Evolutionary conservation across 2,113 vertebrate species (phyloP), one percentile per base, ranked within the genome.

Genomic region (Centrocercus urophasianus): DNA sequence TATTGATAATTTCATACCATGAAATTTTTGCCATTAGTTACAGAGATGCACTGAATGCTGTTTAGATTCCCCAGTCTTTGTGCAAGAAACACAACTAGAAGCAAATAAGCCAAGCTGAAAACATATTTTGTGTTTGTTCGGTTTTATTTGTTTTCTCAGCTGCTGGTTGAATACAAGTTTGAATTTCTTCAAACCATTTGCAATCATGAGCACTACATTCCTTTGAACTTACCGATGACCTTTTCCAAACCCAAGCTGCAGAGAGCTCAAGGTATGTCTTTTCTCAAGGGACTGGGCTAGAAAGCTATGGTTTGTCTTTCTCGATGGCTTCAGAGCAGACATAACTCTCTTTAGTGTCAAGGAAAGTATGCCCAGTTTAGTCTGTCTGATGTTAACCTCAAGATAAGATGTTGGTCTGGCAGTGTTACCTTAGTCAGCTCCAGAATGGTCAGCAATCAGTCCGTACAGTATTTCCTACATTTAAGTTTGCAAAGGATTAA

Each of bases 161-260:
- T 98, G 67, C 97, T 99, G 95, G 98, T 98, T 52, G 99, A 99
- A 95, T 99, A 99, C 98, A 99, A 99, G 88, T 99, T 99, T 97
- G 99, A 99, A 77, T 99, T 99, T 95, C 98, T 99, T 80, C 99
- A 99, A 98, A 98, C 98, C 1, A 71, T 99, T 86, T 99, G 98
- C 72, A 99, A 98, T 94, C 99, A 99, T 1, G 99, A 99, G 90
- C 99, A 99, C 97, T 99, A 99, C 97, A 99, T 99, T 93, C 99
- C 99, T 57, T 97, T 99, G 27, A 99, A 99, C 93, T 97, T 99
- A 95, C 99, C 99, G 67, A 99, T 99, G 99, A 98, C 98, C 4
- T 99, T 99, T 61, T 98, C 98, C 77, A 99, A 98, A 96, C 98
- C 99, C 60, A 99, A 99, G 96, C 97, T 99, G 66, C 99, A 99